A percentile compares a stretch with the other conserved stretches of the same genome.
These are phyloP conservation scores for Linyphia triangularis DNA, from an alignment of 2,888 invertebrate species.

Conservation along the genomic window DNA sequence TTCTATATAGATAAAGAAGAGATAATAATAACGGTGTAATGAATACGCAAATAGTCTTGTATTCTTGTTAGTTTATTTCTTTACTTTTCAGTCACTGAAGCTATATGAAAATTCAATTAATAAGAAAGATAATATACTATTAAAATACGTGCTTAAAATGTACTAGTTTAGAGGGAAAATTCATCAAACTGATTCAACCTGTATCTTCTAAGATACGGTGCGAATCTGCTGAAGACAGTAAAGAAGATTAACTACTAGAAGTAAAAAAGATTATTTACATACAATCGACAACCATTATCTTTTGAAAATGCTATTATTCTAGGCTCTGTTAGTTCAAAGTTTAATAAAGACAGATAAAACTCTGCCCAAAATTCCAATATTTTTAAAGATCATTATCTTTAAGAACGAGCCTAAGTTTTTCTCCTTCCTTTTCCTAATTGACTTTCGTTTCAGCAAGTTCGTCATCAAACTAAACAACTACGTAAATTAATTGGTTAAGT, in stretches of 20 bases:
- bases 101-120: no score
- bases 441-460: slow-evolving; percentile 27
- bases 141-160: no score
- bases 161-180: no score
- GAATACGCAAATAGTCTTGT: no score
- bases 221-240: neutral
- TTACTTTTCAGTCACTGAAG: no score
- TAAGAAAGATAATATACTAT: no score
- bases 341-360: slow-evolving; percentile 24
- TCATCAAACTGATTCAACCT: no score
- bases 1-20: no score
- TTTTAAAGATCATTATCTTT: slow-evolving; percentile 53
- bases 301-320: neutral
- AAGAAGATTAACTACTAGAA: neutral
- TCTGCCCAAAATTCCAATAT: slow-evolving; percentile 21
- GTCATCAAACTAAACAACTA: slow-evolving; percentile 34
- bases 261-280: slow-evolving; percentile 9
- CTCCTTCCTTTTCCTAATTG: slow-evolving; percentile 19
- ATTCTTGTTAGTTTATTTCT: no score
- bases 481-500: slow-evolving; percentile 46
- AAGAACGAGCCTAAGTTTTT: neutral
- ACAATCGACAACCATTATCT: slow-evolving; percentile 8
- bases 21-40: no score
- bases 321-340: slow-evolving; percentile 13
- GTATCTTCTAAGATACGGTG: neutral